Base-by-base conservation (phyloP, 2,888 invertebrate species). In the Timandra comae region DNA sequence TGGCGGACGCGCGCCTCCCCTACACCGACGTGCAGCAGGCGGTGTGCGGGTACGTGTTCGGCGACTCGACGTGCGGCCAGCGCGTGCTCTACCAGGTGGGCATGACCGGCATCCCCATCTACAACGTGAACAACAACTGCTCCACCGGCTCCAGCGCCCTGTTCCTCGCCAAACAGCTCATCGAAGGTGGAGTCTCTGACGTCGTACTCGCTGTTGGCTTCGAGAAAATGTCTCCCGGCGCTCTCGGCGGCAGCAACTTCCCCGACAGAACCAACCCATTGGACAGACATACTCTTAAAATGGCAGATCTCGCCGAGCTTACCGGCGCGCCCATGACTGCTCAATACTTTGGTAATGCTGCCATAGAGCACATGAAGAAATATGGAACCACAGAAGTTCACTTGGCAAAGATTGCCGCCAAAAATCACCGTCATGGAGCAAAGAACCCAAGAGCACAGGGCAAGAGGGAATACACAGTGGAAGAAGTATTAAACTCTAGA, bases 71-170 rank as follows among this genome's bases (percentile, higher is more conserved):
- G 2, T 91, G 93, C 74, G 99, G 99, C 0, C 99, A 99, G 81
- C 88, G 98, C 46, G 97, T 97, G 0, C 75, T 99, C 4, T 99
- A 99, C 73, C 93, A 95, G 46, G 88, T 98, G 24, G 98, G 98
- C 35, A 91, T 98, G 91, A 97, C 94, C 19, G 98, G 98, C 24
- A 97, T 99, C 46, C 99, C 99, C 3, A 92, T 99, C 48, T 96
- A 94, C 81, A 99, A 99, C 78, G 98, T 99, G 7, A 99, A 99
- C 82, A 99, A 99, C 71, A 98, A 98, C 65, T 99, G 99, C 68
- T 94, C 99, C 0, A 98, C 98, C 1, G 99, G 99, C 13, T 94
- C 98, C 0, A 95, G 94, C 33, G 99, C 99, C 1, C 75, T 99
- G 2, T 89, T 92, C 63, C 85, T 99, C 60, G 97, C 93, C 0